Conservation (phyloP, 1,140 invertebrate genomes). For the Scaptomyza graminum region DNA sequence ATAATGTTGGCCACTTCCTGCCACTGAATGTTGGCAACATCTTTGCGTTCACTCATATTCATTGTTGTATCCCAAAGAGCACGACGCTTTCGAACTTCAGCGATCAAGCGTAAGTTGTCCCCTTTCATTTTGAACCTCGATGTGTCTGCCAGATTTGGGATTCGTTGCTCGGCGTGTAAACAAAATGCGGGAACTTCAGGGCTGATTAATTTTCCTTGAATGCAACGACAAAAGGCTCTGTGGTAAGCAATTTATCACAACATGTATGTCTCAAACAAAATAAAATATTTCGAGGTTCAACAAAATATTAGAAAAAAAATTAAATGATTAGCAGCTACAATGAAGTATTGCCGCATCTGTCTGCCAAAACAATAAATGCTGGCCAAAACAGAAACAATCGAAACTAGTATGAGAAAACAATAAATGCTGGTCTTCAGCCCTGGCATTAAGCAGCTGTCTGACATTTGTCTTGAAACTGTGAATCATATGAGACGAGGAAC, state of each 20-base stretch:
- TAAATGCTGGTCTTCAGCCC: constrained; percentile 1
- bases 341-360: no score
- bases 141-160: neutral
- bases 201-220: neutral
- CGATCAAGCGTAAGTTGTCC: constrained; percentile 60
- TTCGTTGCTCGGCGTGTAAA: constrained; percentile 44
- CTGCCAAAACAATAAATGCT: no score
- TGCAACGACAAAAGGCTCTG: no score
- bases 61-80: constrained; percentile 63
- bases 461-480: neutral
- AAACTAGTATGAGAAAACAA: no score
- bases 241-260: no score
- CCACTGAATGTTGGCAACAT: constrained; percentile 47
- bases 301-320: neutral
- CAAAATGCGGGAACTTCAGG: constrained; percentile 17
- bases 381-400: no score
- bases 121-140: constrained; percentile 41
- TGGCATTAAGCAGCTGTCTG: constrained; percentile 37
- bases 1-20: constrained; percentile 42
- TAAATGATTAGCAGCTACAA: no score
- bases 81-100: constrained; percentile 52
- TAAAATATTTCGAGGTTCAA: neutral
- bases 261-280: no score
- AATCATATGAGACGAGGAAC: constrained; percentile 23
- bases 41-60: constrained; percentile 42